Base-by-base conservation (phyloP, 2,888 invertebrate genomes). In the Ennomos erosarius region DNA sequence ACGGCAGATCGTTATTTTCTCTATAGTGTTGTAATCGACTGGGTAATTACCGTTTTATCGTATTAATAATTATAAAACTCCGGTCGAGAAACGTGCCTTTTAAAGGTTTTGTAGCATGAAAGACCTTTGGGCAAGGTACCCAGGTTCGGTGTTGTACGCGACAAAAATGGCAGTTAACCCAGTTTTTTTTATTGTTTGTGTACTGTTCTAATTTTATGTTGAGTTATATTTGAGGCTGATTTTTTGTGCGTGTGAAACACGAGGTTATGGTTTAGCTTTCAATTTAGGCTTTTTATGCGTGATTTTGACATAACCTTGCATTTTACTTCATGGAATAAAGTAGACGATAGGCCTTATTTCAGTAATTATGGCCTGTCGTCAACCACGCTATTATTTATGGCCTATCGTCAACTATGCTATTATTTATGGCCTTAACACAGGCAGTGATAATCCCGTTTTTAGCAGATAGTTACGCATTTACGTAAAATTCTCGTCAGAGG, bases 101-200 rank as follows among this genome's bases (percentile, higher is more conserved):
- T 49, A 54, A 62, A 64, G 61, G 58, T 62, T 64, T 40, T 47
- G 46, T 57, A 59, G 57, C 68, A 69, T 61, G 63, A 64, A 68
- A 65, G 64, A 67, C 64, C 63, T 69, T 66, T 57, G 35, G 35
- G n/a, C 34, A 58, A 68, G 59, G 65, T 57, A 59, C 48, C 42
- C 13, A 51, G 51, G 55, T 65, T 58, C 46, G 59, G 55, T 58
- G 58, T 54, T 55, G 40, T 50, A 56, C 48, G 63, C 64, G 65
- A 64, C 63, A 67, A 77, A 73, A 65, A 65, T 50, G 63, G 73
- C 61, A 60, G 64, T 73, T 74, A 70, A 71, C 77, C 77, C 59
- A 76, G 68, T 73, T 77, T 68, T 62, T 50, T 70, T 70, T 50
- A 67, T 61, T 68, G 67, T 62, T 69, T 52, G 38, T 49, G 37